Percentiles rank a stretch among this genome's conserved stretches.
These are phyloP conservation scores for Anarrhichthys ocellatus DNA, from an alignment of 2,113 vertebrate species.

Conservation along the genomic window DNA sequence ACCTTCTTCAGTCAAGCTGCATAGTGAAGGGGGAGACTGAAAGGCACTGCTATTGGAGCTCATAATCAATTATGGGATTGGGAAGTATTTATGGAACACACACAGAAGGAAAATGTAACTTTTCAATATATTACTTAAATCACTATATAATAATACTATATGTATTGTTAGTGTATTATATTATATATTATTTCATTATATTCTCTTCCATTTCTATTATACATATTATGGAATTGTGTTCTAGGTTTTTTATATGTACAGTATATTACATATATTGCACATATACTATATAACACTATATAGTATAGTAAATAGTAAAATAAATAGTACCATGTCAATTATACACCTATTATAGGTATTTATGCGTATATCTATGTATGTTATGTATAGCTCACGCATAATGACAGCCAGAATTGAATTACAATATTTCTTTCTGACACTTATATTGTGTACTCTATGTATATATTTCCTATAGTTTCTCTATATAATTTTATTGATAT, in stretches of 20 bases:
- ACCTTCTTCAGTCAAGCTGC: conserved; percentile 25
- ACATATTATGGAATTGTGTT: not conserved
- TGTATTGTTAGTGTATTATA: not conserved
- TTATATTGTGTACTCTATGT: not conserved
- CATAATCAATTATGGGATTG: not conserved
- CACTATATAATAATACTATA: not conserved
- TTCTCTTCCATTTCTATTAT: not conserved
- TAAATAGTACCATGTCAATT: not conserved
- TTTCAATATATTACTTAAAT: not conserved
- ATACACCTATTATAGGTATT: not conserved
- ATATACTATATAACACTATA: not conserved
- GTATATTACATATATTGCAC: not conserved
- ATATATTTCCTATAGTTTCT: not conserved
- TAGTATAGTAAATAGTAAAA: too few species aligned
- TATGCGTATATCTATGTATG: not conserved
- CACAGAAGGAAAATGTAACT: not conserved
- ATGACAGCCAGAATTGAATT: not conserved
- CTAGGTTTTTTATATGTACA: not conserved
- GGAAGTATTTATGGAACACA: conserved; percentile 10
- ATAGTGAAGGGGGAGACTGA: not conserved
- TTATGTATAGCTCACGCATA: not conserved
- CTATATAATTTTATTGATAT: not conserved
- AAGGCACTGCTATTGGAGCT: not conserved
- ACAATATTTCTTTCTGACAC: not conserved
- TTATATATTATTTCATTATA: not conserved